Evolutionary conservation across 2,113 vertebrate species (phyloP).

Genomic region (Ovis aries): DNA sequence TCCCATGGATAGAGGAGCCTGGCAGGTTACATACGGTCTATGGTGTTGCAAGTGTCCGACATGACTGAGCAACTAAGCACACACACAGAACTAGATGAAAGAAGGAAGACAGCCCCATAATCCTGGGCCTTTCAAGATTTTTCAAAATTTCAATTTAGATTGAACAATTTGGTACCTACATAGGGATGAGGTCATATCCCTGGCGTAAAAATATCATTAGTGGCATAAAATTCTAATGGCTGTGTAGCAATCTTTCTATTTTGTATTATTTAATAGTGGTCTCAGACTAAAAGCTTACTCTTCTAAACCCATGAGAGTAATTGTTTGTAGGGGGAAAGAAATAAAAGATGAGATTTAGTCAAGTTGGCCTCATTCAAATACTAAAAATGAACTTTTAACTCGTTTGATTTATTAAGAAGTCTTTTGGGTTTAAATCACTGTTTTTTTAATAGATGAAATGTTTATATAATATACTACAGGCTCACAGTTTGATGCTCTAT

Average conservation of each 20-base stretch:
- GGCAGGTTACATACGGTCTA: background rate
- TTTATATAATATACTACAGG: background rate
- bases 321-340: background rate
- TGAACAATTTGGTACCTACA: background rate
- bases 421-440: background rate
- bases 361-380: background rate
- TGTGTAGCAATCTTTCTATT: background rate
- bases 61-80: background rate
- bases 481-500: background rate
- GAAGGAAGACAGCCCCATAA: background rate
- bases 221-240: background rate
- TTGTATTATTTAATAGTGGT: background rate
- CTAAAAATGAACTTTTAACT: background rate
- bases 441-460: background rate
- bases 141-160: background rate
- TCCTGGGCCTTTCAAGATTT: background rate
- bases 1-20: background rate
- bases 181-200: background rate
- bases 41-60: accelerated
- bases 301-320: background rate
- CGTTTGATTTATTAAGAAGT: background rate
- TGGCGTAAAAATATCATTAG: background rate
- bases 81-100: background rate
- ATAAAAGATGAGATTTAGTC: background rate
- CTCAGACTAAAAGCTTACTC: background rate